These are phyloP conservation scores for Agrypnus murinus DNA, from an alignment of 2,888 invertebrate genomes.

Conservation along the genomic window DNA sequence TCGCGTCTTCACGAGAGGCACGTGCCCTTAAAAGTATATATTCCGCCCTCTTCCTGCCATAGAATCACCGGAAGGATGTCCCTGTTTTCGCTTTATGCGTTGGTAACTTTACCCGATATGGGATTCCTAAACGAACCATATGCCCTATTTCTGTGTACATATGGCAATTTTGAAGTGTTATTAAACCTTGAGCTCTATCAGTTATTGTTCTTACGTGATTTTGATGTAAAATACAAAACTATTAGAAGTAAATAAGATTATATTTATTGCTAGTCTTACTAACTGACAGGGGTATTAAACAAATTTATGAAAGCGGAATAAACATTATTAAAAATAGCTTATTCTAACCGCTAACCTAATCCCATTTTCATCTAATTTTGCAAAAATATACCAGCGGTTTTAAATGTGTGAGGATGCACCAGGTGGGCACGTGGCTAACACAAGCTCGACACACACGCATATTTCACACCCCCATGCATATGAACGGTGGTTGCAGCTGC, in stretches of 20 bases:
- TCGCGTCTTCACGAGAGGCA: conserved; percentile 39
- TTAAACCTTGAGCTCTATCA: background rate
- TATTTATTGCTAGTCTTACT: too few relatives aligned
- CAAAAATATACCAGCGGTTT: conserved; percentile 27
- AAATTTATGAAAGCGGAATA: too few relatives aligned
- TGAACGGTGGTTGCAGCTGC: conserved; percentile 47
- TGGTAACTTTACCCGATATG: conserved; percentile 54
- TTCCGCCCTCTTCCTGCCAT: conserved; percentile 50
- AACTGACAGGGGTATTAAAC: too few relatives aligned
- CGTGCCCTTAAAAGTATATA: conserved; percentile 46
- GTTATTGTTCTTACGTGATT: background rate
- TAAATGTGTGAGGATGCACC: conserved; percentile 34
- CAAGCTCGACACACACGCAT: conserved; percentile 42
- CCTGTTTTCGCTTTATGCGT: conserved; percentile 55
- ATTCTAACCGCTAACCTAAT: too few relatives aligned
- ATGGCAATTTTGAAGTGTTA: conserved; percentile 11
- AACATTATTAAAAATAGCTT: too few relatives aligned
- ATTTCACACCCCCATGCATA: conserved; percentile 49
- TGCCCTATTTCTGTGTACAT: conserved; percentile 32
- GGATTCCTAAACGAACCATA: conserved; percentile 53
- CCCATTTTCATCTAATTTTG: conserved; percentile 31
- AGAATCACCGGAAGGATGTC: conserved; percentile 60
- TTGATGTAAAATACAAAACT: background rate
- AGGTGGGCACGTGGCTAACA: conserved; percentile 55
- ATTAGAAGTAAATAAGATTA: too few relatives aligned